phyloP scores from a whole-genome alignment of 2,888 invertebrate species.

The Iselma pallidipennis region DNA sequence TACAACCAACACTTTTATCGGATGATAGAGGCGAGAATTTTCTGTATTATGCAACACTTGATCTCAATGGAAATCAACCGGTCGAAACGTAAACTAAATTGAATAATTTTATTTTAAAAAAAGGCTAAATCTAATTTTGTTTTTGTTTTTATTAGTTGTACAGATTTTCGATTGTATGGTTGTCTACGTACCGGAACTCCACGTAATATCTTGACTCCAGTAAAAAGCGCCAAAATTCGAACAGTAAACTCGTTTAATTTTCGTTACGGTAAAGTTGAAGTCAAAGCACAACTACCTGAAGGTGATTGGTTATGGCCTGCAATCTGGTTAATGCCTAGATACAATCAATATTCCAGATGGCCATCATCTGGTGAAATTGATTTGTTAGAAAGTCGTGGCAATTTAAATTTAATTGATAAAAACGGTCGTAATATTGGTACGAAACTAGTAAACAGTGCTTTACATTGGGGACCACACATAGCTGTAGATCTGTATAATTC shows the following conservation, averaged over 20 bases:
- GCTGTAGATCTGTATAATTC: constrained; percentile 56
- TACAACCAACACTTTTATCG: constrained; percentile 60
- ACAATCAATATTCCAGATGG: constrained; percentile 68
- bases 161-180: constrained; percentile 56
- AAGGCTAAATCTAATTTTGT: not conserved
- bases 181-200: constrained; percentile 62
- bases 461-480: constrained; percentile 67
- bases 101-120: not conserved
- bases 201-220: constrained; percentile 64
- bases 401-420: constrained; percentile 52
- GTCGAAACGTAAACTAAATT: not conserved
- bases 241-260: constrained; percentile 67
- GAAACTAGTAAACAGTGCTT: constrained; percentile 63
- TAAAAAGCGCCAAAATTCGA: constrained; percentile 68
- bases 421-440: constrained; percentile 62
- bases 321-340: constrained; percentile 68
- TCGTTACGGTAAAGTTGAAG: constrained; percentile 67
- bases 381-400: constrained; percentile 67
- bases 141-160: not conserved
- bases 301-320: constrained; percentile 77
- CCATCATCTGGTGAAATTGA: constrained; percentile 73
- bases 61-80: constrained; percentile 5
- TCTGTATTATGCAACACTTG: not conserved
- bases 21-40: constrained; percentile 4
- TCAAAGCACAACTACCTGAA: constrained; percentile 68